phyloP scores from a whole-genome alignment of 2,888 invertebrate species.

The Drosophila trichaetosa region DNA sequence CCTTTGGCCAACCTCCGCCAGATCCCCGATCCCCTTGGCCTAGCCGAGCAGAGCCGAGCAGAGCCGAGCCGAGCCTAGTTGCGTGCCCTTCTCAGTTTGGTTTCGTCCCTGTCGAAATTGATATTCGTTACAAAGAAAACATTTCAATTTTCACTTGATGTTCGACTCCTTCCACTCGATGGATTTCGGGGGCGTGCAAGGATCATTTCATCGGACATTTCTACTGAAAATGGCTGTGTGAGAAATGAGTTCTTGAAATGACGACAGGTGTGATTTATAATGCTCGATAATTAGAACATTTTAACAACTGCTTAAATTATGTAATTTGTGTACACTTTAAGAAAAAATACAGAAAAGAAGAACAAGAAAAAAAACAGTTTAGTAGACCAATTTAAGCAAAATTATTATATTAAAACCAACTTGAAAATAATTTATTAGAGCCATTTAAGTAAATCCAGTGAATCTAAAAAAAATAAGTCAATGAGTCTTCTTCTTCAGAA shows the following conservation, averaged over 20 bases:
- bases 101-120: conserved; percentile 64
- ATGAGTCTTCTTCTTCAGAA: background rate
- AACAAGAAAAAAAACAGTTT: too few species aligned
- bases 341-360: background rate
- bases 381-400: background rate
- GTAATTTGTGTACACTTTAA: background rate
- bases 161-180: conserved; percentile 41
- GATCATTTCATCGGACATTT: conserved; percentile 33
- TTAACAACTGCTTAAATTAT: background rate
- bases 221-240: conserved; percentile 29
- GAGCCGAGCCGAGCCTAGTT: conserved; percentile 34
- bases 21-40: conserved; percentile 13
- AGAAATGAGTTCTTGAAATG: conserved; percentile 34
- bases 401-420: background rate
- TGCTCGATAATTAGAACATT: conserved; percentile 5
- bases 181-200: conserved; percentile 46
- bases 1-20: conserved; percentile 34
- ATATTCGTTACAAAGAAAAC: conserved; percentile 72
- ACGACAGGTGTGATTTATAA: conserved; percentile 61
- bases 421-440: background rate
- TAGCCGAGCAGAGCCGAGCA: background rate
- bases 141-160: conserved; percentile 77
- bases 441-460: background rate
- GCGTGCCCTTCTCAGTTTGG: conserved; percentile 48
- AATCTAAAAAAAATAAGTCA: background rate